Percentiles rank a stretch among this genome's conserved stretches.
Evolutionary conservation across 1,140 invertebrate species (phyloP).

Genomic region (Nasonia longicornis): DNA sequence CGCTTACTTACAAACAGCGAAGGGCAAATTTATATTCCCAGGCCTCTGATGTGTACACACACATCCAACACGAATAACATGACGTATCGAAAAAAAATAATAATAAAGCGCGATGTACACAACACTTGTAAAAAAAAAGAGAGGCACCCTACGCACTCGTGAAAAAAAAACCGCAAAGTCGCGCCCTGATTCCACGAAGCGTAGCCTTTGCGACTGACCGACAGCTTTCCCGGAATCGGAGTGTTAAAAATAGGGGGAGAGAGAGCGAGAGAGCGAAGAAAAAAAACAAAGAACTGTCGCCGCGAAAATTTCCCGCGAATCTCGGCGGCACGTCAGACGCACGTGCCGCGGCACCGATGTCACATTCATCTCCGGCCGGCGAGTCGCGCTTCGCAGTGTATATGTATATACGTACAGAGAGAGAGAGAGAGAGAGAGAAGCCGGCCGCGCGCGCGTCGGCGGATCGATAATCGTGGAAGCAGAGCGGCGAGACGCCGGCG

Average conservation of each 20-base stretch:
- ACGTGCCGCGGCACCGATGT: constrained; percentile 5
- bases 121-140: neutral
- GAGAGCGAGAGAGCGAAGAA: neutral
- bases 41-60: too few relatives aligned
- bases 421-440: constrained; percentile 18
- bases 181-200: too few relatives aligned
- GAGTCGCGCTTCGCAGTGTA: neutral
- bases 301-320: constrained; percentile 1
- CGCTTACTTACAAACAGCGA: neutral
- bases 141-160: too few relatives aligned
- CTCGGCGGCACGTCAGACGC: constrained; percentile 3
- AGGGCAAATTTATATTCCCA: too few relatives aligned
- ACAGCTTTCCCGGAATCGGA: neutral
- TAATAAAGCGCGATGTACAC: neutral
- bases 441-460: constrained; percentile 14
- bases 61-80: too few relatives aligned
- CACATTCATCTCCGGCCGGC: constrained; percentile 8
- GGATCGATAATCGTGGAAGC: constrained; percentile 36
- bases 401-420: neutral
- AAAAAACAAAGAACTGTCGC: neutral
- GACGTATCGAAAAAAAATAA: too few relatives aligned
- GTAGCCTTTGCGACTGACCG: too few relatives aligned
- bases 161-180: too few relatives aligned
- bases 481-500: constrained; percentile 13
- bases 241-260: neutral